Percentiles rank a stretch among this genome's conserved stretches.
phyloP scores from a whole-genome alignment of 2,797 vertebrate genomes.

The Bucorvus abyssinicus region DNA sequence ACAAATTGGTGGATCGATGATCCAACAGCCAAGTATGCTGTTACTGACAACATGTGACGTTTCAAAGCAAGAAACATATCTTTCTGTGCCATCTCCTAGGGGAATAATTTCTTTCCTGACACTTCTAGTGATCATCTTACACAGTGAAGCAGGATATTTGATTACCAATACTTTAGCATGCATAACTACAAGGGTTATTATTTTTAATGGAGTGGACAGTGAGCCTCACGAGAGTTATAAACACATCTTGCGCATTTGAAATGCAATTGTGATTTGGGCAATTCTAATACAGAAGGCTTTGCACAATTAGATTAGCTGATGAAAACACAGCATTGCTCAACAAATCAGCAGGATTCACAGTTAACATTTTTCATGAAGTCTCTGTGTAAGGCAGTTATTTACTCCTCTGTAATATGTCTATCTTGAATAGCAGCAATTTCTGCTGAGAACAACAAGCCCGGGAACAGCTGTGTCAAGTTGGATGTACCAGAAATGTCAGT shows the following conservation, averaged over 20 bases:
- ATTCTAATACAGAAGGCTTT: slow-evolving; percentile 5
- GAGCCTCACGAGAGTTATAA: neutral
- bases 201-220: slow-evolving; percentile 53
- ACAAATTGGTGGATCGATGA: neutral
- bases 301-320: slow-evolving; percentile 43
- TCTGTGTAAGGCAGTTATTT: neutral
- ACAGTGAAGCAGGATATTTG: slow-evolving; percentile 56
- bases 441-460: neutral
- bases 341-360: slow-evolving; percentile 25
- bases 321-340: slow-evolving; percentile 9
- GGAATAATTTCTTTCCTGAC: slow-evolving; percentile 54
- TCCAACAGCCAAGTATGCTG: neutral
- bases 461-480: neutral
- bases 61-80: slow-evolving; percentile 47
- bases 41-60: slow-evolving; percentile 16
- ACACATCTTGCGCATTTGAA: neutral
- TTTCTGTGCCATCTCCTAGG: neutral
- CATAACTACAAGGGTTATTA: slow-evolving; percentile 34
- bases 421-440: neutral
- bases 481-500: neutral
- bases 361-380: slow-evolving; percentile 3
- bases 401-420: neutral
- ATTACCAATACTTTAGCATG: slow-evolving; percentile 40
- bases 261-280: neutral
- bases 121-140: slow-evolving; percentile 40